Conservation (phyloP, 2,797 vertebrate genomes). For the Acanthis flammea region DNA sequence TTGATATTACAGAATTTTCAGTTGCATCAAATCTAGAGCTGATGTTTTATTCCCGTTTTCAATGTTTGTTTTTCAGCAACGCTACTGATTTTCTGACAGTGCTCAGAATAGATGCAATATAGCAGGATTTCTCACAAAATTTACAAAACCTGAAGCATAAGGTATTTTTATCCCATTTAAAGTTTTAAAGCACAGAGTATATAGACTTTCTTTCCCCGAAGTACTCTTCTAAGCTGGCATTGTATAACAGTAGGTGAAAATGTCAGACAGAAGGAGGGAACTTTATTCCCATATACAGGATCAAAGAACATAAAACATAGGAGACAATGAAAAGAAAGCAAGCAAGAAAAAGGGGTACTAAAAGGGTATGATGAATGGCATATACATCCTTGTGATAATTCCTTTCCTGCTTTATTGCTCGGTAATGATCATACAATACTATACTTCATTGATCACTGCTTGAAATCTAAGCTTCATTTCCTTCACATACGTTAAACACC, state of each 20-base stretch:
- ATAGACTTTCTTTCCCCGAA: slow-evolving; percentile 22
- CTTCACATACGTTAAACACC: slow-evolving; percentile 70
- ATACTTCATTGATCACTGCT: slow-evolving; percentile 73
- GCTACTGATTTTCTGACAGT: not conserved
- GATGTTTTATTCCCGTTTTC: not conserved
- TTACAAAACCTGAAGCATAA: not conserved
- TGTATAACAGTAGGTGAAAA: slow-evolving; percentile 62
- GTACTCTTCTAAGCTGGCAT: slow-evolving; percentile 46
- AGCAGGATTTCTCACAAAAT: not conserved
- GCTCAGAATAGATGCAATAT: not conserved
- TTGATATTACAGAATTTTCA: not conserved
- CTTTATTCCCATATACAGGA: slow-evolving; percentile 53
- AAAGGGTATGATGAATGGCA: slow-evolving; percentile 69
- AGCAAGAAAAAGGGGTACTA: slow-evolving; percentile 62
- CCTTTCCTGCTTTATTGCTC: slow-evolving; percentile 69
- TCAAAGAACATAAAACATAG: slow-evolving; percentile 67
- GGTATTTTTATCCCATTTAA: slow-evolving; percentile 35
- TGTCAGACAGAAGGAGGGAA: slow-evolving; percentile 63
- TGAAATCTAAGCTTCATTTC: slow-evolving; percentile 75
- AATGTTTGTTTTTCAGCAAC: slow-evolving; percentile 15
- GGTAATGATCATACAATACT: slow-evolving; percentile 71
- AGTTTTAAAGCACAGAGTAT: slow-evolving; percentile 32
- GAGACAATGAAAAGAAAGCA: slow-evolving; percentile 69
- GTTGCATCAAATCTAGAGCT: not conserved
- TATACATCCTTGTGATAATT: slow-evolving; percentile 73